A percentile compares a stretch with the other conserved stretches of the same genome.
These are phyloP conservation scores for Daubentonia madagascariensis DNA, from an alignment of 2,113 vertebrate genomes.

Conservation along the genomic window DNA sequence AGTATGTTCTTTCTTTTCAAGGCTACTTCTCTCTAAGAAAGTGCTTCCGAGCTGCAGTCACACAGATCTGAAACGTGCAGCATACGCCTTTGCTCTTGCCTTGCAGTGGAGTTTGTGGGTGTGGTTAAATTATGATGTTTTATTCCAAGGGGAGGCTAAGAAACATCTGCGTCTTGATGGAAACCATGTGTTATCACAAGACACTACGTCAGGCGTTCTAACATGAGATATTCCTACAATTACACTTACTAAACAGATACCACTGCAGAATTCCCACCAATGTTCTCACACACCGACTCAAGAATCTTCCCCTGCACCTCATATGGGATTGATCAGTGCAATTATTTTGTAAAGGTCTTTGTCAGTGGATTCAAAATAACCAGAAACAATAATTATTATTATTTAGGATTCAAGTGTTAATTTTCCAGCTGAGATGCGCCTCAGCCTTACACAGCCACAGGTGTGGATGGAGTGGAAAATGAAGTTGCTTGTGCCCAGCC, in stretches of 20 bases:
- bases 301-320: constrained; percentile 43
- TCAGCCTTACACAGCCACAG: constrained; percentile 58
- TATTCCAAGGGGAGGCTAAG: constrained; percentile 53
- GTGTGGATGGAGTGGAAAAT: constrained; percentile 48
- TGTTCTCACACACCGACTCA: constrained; percentile 39
- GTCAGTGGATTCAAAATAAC: constrained; percentile 68
- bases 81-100: constrained; percentile 39
- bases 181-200: constrained; percentile 76
- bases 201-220: constrained; percentile 69
- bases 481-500: not conserved
- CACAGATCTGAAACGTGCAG: not conserved
- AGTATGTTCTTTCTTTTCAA: not conserved
- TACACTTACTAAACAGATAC: not conserved
- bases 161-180: constrained; percentile 78
- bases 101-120: constrained; percentile 39
- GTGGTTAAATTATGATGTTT: constrained; percentile 69
- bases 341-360: constrained; percentile 73
- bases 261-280: constrained; percentile 47
- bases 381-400: constrained; percentile 73
- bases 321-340: constrained; percentile 54
- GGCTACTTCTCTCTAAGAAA: not conserved
- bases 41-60: not conserved
- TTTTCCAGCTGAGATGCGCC: constrained; percentile 58
- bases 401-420: constrained; percentile 62
- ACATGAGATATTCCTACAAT: not conserved